These are phyloP conservation scores for Diplolepis rosae DNA, from an alignment of 2,888 invertebrate species.

Conservation along the genomic window DNA sequence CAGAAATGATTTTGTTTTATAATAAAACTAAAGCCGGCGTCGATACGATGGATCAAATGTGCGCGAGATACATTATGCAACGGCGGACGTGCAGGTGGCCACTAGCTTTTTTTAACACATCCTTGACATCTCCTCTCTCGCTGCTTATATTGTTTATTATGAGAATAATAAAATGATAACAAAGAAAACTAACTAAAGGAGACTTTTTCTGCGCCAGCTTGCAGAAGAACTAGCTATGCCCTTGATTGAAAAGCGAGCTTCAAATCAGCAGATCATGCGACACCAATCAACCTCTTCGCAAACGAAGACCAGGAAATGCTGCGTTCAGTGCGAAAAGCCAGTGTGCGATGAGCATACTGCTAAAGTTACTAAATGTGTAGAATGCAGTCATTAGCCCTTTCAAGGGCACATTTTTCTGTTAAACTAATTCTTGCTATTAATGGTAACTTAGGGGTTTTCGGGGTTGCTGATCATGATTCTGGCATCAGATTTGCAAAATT, in stretches of 20 bases:
- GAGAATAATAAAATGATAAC: slow-evolving; percentile 14
- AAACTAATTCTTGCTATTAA: no score
- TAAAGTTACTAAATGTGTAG: slow-evolving; percentile 31
- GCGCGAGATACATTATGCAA: slow-evolving; percentile 46
- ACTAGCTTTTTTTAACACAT: slow-evolving; percentile 47
- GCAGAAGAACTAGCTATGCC: no score
- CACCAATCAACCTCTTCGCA: slow-evolving; percentile 25
- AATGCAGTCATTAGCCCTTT: slow-evolving; percentile 22
- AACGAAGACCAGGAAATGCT: slow-evolving; percentile 39
- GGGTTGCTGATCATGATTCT: no score
- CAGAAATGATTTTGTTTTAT: slow-evolving; percentile 49
- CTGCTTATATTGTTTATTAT: slow-evolving; percentile 17
- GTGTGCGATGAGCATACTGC: slow-evolving; percentile 37
- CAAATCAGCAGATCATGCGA: slow-evolving; percentile 22
- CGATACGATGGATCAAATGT: slow-evolving; percentile 47
- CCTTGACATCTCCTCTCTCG: slow-evolving; percentile 38
- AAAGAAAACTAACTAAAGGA: no score
- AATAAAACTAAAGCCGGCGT: slow-evolving; percentile 49
- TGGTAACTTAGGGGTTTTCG: no score
- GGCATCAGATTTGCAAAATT: no score
- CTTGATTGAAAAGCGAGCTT: no score
- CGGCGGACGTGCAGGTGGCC: slow-evolving; percentile 46
- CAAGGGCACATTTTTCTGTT: no score
- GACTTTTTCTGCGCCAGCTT: no score
- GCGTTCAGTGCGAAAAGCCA: slow-evolving; percentile 27